phyloP scores from a whole-genome alignment of 2,888 invertebrate species.

The Choristoneura rosaceana region DNA sequence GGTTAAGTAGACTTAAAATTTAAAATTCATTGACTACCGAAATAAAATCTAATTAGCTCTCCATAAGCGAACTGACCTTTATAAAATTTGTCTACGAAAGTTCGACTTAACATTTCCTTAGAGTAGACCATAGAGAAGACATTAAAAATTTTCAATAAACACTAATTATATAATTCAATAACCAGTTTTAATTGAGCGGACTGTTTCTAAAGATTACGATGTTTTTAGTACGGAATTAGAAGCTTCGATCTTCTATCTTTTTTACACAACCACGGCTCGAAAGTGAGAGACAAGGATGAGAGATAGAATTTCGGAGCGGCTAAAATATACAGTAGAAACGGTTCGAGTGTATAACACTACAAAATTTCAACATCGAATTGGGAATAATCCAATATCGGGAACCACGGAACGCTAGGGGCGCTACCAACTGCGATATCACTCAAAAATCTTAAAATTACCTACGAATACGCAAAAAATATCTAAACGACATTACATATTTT shows the following conservation, averaged over 20 bases:
- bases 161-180: slow-evolving; percentile 25
- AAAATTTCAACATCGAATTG: slow-evolving; percentile 23
- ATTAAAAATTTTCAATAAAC: slow-evolving; percentile 33
- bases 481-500: slow-evolving; percentile 28
- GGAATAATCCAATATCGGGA: slow-evolving; percentile 9
- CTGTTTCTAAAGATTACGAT: background rate
- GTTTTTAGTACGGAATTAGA: background rate
- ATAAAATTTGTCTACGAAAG: slow-evolving; percentile 30
- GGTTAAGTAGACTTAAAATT: background rate
- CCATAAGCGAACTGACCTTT: slow-evolving; percentile 15
- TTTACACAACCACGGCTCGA: background rate
- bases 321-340: slow-evolving; percentile 17
- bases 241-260: background rate
- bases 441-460: slow-evolving; percentile 38
- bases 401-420: slow-evolving; percentile 15
- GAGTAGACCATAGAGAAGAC: slow-evolving; percentile 25
- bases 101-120: slow-evolving; percentile 18
- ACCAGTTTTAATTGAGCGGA: slow-evolving; percentile 35
- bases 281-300: background rate
- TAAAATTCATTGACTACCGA: background rate
- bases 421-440: slow-evolving; percentile 37
- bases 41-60: slow-evolving; percentile 6
- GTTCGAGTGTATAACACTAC: slow-evolving; percentile 28
- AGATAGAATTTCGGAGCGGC: background rate
- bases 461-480: slow-evolving; percentile 31